These are phyloP conservation scores for Rhabditophanes sp. DNA, from an alignment of 2,888 invertebrate genomes.

Conservation along the genomic window DNA sequence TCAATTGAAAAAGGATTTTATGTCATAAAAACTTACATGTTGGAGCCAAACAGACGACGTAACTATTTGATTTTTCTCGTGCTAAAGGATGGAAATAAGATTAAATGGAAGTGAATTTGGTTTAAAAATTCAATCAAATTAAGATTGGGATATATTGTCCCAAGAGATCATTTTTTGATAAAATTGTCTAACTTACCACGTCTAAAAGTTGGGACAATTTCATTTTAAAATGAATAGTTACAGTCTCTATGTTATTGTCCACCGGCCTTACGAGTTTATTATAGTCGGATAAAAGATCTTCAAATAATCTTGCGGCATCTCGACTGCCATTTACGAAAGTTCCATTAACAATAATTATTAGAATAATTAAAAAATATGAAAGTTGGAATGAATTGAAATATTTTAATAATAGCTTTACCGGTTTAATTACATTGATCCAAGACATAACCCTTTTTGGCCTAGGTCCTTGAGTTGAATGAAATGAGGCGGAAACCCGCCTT, in stretches of 20 bases:
- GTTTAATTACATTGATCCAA: too few species aligned
- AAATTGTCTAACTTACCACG: constrained; percentile 44
- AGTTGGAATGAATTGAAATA: too few species aligned
- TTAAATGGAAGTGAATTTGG: constrained; percentile 2
- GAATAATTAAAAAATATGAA: too few species aligned
- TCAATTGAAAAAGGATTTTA: constrained; percentile 1
- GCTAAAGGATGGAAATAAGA: constrained; percentile 57
- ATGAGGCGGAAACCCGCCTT: too few species aligned
- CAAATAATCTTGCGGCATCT: constrained; percentile 36
- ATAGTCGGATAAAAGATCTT: constrained; percentile 38
- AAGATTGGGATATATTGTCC: background rate
- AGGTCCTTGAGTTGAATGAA: too few species aligned
- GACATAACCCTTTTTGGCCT: too few species aligned
- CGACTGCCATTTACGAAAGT: too few species aligned
- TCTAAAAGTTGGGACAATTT: constrained; percentile 62
- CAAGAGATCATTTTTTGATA: background rate
- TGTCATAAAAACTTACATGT: too few species aligned
- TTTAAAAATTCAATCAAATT: constrained; percentile 1
- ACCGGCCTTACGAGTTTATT: constrained; percentile 44
- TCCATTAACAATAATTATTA: too few species aligned
- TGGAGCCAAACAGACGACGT: constrained; percentile 43
- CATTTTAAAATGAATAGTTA: constrained; percentile 48
- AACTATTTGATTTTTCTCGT: constrained; percentile 34
- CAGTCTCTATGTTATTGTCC: constrained; percentile 50
- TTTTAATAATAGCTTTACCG: too few species aligned